phyloP scores from a whole-genome alignment of 2,888 invertebrate species.

The Syrphus vitripennis region DNA sequence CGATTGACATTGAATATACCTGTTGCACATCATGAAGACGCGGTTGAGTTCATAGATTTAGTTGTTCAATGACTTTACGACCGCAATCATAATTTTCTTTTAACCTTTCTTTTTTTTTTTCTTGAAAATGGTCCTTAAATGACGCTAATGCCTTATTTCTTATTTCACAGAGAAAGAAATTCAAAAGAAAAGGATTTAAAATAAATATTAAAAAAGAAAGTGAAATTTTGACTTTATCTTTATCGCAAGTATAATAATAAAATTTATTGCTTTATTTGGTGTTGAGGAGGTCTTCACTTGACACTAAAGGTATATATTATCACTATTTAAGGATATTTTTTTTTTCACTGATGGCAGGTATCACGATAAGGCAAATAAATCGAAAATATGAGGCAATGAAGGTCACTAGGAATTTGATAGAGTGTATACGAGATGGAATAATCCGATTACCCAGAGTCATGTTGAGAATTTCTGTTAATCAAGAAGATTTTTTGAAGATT shows the following conservation, averaged over 20 bases:
- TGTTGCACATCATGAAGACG: background rate
- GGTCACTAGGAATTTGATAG: constrained; percentile 3
- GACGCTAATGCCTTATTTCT: constrained; percentile 59
- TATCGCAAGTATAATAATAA: constrained; percentile 15
- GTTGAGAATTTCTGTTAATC: background rate
- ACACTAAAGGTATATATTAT: background rate
- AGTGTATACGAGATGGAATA: background rate
- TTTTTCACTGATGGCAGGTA: background rate
- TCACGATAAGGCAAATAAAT: constrained; percentile 48
- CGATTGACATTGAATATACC: background rate
- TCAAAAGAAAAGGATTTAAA: constrained; percentile 30
- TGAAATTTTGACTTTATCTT: constrained; percentile 35
- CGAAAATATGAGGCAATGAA: background rate
- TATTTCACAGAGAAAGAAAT: constrained; percentile 4
- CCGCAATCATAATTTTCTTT: constrained; percentile 70
- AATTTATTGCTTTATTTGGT: constrained; percentile 58
- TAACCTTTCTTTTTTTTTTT: constrained; percentile 41
- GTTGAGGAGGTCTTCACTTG: background rate
- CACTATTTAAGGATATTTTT: background rate
- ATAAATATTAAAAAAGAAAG: constrained; percentile 41
- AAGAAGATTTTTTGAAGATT: background rate
- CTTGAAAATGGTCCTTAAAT: constrained; percentile 32
- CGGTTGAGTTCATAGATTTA: constrained; percentile 26
- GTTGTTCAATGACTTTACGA: constrained; percentile 61
- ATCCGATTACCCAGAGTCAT: constrained; percentile 20